Base-by-base conservation (phyloP, 2,113 vertebrate species). In the Rhizomys pruinosus region DNA sequence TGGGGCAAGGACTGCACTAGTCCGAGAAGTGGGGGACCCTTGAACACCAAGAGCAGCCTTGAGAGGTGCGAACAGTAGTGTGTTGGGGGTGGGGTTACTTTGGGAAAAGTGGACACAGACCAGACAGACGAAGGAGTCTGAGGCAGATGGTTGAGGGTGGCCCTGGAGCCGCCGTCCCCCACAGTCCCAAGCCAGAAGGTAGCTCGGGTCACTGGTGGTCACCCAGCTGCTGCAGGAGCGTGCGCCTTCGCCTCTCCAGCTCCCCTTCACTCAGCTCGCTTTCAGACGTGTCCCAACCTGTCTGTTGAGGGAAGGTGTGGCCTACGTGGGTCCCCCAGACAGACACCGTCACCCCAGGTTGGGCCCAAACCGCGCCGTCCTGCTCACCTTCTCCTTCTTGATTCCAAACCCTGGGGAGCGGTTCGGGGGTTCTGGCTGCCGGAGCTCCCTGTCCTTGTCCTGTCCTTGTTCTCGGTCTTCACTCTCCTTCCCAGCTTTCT, bases 201-300 rank as follows among this genome's bases (percentile, higher is more conserved):
- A 42, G 93, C 88, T 25, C 4, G 4, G 87, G 86, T 97, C 97
- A 98, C 77, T 98, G 98, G 84, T 98, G 97, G 88, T 98, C 98
- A 5, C 97, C 98, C 93, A 98, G 96, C 93, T 98, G 98, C 94
- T 98, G 98, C 44, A 98, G 97, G 79, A 98, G 97, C 19, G 97
- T 98, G 93, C 98, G 97, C 71, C 98, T 97, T 87, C 97, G 97
- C 91, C 97, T 96, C 94, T 98, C 98, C 95, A 98, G 96, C 96
- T 98, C 98, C 11, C 97, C 98, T 92, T 98, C 98, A 20, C 98
- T 98, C 92, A 98, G 97, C 95, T 98, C 98, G 8, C 98, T 98
- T 90, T 98, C 98, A 7, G 98, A 98, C 1, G 98, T 98, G 94
- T 98, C 98, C 98, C 98, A 98, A 93, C 98, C 98, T 84, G 97